Percentiles rank a stretch among this genome's conserved stretches.
phyloP scores from a whole-genome alignment of 2,888 invertebrate species.

The Andrena haemorrhoa region DNA sequence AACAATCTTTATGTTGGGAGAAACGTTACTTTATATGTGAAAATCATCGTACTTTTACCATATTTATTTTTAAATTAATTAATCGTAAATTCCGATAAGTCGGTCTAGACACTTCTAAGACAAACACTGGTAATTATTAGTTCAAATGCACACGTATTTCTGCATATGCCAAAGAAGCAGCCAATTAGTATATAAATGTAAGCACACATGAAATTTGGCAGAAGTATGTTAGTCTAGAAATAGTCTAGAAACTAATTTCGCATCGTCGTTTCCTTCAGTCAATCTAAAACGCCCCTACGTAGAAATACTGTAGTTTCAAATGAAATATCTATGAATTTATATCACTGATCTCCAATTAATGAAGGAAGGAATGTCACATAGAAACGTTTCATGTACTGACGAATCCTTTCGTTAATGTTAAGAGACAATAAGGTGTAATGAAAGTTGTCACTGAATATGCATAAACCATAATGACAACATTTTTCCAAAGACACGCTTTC shows the following conservation, averaged over 20 bases:
- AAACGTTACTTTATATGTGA: neutral
- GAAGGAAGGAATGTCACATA: neutral
- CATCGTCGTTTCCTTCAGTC: constrained; percentile 7
- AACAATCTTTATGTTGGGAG: neutral
- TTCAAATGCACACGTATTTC: constrained; percentile 3
- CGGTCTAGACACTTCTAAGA: constrained; percentile 3
- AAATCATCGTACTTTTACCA: neutral
- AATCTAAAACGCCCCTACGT: constrained; percentile 21
- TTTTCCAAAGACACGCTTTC: constrained; percentile 42
- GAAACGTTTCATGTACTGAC: no score
- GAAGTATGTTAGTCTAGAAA: constrained; percentile 11
- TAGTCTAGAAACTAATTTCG: constrained; percentile 2
- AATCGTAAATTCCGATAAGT: neutral
- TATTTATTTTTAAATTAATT: neutral
- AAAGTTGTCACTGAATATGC: constrained; percentile 32
- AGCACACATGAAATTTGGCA: constrained; percentile 30
- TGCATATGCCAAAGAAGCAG: constrained; percentile 2
- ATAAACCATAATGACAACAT: constrained; percentile 29
- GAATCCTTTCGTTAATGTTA: no score
- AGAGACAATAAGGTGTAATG: neutral
- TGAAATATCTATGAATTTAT: neutral
- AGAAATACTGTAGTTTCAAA: neutral
- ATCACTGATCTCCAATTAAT: neutral
- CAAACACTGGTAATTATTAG: constrained; percentile 1
- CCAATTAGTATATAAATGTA: constrained; percentile 20